Percentiles rank a stretch among this genome's conserved stretches.
These are phyloP conservation scores for Bufo bufo DNA, from an alignment of 2,113 vertebrate species.

Conservation along the genomic window DNA sequence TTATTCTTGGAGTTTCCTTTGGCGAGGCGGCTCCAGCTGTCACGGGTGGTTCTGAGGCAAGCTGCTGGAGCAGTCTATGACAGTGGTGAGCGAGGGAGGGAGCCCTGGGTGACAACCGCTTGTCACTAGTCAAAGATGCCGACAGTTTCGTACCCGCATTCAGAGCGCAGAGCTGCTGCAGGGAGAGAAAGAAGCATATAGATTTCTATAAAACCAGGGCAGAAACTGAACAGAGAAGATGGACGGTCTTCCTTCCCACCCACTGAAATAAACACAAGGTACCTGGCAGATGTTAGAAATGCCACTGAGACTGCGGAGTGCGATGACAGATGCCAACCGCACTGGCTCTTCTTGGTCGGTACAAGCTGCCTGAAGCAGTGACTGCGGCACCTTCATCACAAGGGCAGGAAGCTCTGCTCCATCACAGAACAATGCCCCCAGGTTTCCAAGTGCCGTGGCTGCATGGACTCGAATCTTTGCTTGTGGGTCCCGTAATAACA, in stretches of 20 bases:
- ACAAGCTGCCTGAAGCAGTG: slow-evolving; percentile 72
- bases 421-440: slow-evolving; percentile 61
- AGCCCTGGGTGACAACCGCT: background rate
- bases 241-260: too few relatives aligned
- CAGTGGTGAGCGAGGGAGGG: slow-evolving; percentile 18
- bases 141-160: slow-evolving; percentile 1
- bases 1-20: too few relatives aligned
- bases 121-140: background rate
- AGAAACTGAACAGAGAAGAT: background rate
- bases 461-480: slow-evolving; percentile 71
- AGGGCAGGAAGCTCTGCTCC: slow-evolving; percentile 64
- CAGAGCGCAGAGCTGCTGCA: slow-evolving; percentile 24
- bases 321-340: slow-evolving; percentile 70
- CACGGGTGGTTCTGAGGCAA: background rate
- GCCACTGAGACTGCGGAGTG: slow-evolving; percentile 68
- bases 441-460: slow-evolving; percentile 71
- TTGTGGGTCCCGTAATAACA: slow-evolving; percentile 66
- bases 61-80: slow-evolving; percentile 28
- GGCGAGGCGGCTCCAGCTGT: too few relatives aligned
- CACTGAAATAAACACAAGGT: background rate
- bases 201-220: background rate
- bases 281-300: slow-evolving; percentile 71
- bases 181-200: background rate
- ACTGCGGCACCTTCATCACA: slow-evolving; percentile 62
- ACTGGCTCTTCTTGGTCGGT: slow-evolving; percentile 67